These are phyloP conservation scores for Drosophila mimica DNA, from an alignment of 2,888 invertebrate genomes.

Conservation along the genomic window DNA sequence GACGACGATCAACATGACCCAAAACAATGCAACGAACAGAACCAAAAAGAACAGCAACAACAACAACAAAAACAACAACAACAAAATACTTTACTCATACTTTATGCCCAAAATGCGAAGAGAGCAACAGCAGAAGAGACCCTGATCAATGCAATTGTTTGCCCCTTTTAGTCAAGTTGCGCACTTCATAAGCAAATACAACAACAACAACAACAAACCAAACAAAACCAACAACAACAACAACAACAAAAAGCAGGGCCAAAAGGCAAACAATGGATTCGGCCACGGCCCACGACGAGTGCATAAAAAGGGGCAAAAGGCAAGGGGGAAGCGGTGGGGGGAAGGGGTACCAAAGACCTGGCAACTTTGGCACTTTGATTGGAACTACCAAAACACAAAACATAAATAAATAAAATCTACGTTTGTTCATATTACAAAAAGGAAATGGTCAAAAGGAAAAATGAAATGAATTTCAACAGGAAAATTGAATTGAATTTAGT, in stretches of 20 bases:
- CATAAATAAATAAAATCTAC: constrained; percentile 20
- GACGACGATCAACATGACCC: constrained; percentile 77
- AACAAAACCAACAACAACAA: constrained; percentile 35
- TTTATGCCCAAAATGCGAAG: constrained; percentile 77
- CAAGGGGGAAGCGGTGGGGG: not conserved
- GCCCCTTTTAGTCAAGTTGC: constrained; percentile 83
- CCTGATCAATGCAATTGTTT: constrained; percentile 83
- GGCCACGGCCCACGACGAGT: constrained; percentile 54
- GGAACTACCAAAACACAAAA: constrained; percentile 50
- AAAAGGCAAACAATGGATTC: constrained; percentile 76
- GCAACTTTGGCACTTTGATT: constrained; percentile 75
- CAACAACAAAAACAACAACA: constrained; percentile 45
- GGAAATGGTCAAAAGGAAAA: constrained; percentile 12
- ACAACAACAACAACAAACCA: constrained; percentile 57
- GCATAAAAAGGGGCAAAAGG: constrained; percentile 29
- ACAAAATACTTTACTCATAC: constrained; percentile 79
- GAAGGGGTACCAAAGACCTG: constrained; percentile 18
- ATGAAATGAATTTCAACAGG: not conserved
- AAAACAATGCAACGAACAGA: constrained; percentile 74
- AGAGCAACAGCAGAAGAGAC: constrained; percentile 20
- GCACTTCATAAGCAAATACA: constrained; percentile 81
- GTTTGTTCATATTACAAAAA: constrained; percentile 1
- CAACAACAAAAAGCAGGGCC: constrained; percentile 52
- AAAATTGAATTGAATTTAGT: not conserved
- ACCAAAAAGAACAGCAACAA: constrained; percentile 33